Base-by-base conservation (phyloP, 53 echinoderm and acorn worm species). In the Antedon mediterranea region DNA sequence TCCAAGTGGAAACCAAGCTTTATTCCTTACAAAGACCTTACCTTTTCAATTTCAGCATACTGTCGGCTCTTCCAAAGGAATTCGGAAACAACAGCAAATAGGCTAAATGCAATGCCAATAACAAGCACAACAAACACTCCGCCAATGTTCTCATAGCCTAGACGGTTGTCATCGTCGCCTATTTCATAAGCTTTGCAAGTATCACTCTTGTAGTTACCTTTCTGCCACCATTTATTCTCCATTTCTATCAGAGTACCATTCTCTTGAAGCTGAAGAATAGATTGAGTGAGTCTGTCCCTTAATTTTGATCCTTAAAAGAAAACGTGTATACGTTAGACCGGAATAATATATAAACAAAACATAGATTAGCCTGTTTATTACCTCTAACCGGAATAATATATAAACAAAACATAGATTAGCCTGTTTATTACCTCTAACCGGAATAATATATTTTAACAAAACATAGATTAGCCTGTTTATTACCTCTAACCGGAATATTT, bases 41-140 rank as follows among this genome's bases (percentile, higher is more conserved):
- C 98, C 88, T 88, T 88, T 71, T 97, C 98, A 84, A 97, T 92
- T 79, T 97, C 98, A 8, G 98, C 98, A 73, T 97, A 92, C 42
- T 97, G 92, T 72, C 89, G 87, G 4, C 92, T 92, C 81, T 97
- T 97, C 98, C 98, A 97, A 3, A 97, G 81, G 43, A 97, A 97
- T 84, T 97, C 98, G 20, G 85, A 90, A 14, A 97, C 80, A 15
- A 90, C 98, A 29, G 88, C 89, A 30, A 97, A 79, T 26, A 97
- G 32, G 3, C 92, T 90, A 13, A 97, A 84, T 13, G 90, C 72
- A 44, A 97, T 80, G 23, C 98, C 98, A 13, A 88, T 92, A 29
- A 92, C 77, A 41, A 97, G 88, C 75, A 97, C 98, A 34, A 97
- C 86, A 75, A 97, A 97, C 74, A 97, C 92, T 0, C 98, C 98